Evolutionary conservation across 2,113 vertebrate species (phyloP).

Genomic region (Oryzias javanicus): DNA sequence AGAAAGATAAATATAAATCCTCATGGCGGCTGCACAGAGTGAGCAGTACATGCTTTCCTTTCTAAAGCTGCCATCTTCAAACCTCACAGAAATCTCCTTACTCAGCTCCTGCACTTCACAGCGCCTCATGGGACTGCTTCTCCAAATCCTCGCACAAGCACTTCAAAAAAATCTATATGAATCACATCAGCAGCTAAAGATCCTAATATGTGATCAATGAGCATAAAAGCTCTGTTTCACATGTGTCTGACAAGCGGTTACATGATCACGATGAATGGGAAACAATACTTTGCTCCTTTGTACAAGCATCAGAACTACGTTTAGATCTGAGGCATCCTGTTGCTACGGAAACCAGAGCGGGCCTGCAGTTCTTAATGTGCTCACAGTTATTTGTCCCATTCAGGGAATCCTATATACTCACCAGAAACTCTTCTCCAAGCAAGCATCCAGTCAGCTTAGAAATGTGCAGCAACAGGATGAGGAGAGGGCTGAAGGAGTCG

Average conservation of each 20-base stretch:
- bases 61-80: not conserved
- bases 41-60: not conserved
- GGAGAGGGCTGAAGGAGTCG: too few species aligned
- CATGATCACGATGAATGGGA: not conserved
- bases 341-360: too few species aligned
- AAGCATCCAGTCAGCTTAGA: too few species aligned
- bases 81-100: not conserved
- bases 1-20: not conserved
- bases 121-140: constrained; percentile 1
- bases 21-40: not conserved
- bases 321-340: too few species aligned
- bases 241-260: not conserved
- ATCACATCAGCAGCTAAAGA: constrained; percentile 15
- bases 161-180: constrained; percentile 37
- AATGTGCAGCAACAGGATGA: too few species aligned
- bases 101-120: constrained; percentile 7
- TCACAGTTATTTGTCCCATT: too few species aligned
- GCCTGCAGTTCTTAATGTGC: too few species aligned
- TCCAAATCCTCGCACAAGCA: not conserved
- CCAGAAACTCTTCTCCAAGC: too few species aligned
- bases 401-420: too few species aligned
- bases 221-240: constrained; percentile 5
- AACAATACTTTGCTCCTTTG: not conserved
- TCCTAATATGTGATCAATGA: constrained; percentile 17
- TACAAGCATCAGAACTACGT: too few species aligned